A percentile compares a stretch with the other conserved stretches of the same genome.
These are phyloP conservation scores for Drosophila multiciliata DNA, from an alignment of 2,888 invertebrate genomes.

Conservation along the genomic window DNA sequence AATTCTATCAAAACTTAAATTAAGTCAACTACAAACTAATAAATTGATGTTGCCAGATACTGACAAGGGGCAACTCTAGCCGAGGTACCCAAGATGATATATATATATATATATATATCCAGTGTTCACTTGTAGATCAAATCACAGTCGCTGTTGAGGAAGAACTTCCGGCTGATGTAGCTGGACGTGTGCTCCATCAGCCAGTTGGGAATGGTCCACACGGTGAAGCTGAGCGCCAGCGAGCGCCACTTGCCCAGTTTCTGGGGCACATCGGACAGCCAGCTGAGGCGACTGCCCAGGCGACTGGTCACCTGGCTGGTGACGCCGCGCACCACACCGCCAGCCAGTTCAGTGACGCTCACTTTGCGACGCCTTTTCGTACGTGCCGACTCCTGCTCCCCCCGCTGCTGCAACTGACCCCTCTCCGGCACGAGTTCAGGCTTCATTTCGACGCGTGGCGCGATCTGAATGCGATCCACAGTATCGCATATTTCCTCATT, in stretches of 20 bases:
- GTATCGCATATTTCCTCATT: slow-evolving; percentile 83
- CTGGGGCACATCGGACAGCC: slow-evolving; percentile 63
- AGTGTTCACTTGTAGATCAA: slow-evolving; percentile 74
- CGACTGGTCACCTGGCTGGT: slow-evolving; percentile 54
- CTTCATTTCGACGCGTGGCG: slow-evolving; percentile 80
- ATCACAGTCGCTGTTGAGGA: slow-evolving; percentile 82
- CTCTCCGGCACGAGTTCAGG: slow-evolving; percentile 29
- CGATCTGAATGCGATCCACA: slow-evolving; percentile 82
- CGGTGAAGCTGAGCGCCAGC: slow-evolving; percentile 62
- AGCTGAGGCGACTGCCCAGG: slow-evolving; percentile 58
- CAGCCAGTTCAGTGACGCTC: slow-evolving; percentile 61
- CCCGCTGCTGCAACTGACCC: background rate
- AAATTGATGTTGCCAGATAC: background rate
- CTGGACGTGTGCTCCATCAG: slow-evolving; percentile 71
- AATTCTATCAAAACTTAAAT: background rate
- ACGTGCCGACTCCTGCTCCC: slow-evolving; percentile 22
- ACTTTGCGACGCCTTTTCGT: slow-evolving; percentile 50
- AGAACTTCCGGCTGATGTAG: slow-evolving; percentile 73
- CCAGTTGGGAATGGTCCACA: slow-evolving; percentile 80
- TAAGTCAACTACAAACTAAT: background rate
- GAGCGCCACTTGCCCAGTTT: slow-evolving; percentile 61
- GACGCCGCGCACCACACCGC: slow-evolving; percentile 60
- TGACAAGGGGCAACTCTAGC: background rate
- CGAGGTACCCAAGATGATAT: background rate
- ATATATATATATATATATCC: background rate